These are phyloP conservation scores for Serinus canaria DNA, from an alignment of 2,113 vertebrate genomes.

Conservation along the genomic window DNA sequence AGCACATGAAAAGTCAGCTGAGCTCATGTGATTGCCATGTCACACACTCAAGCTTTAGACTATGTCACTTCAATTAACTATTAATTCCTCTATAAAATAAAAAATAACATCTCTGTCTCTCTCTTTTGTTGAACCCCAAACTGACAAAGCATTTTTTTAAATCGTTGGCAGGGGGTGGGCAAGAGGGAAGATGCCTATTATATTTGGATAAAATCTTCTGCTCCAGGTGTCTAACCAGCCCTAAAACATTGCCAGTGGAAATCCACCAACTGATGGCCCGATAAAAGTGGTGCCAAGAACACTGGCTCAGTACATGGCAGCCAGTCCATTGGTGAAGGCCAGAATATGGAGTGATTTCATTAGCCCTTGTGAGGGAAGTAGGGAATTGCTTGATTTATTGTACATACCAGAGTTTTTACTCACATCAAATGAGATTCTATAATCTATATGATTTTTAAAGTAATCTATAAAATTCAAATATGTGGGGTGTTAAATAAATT, in stretches of 20 bases:
- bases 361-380: not conserved
- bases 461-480: not conserved
- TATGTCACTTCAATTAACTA: not conserved
- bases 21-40: not conserved
- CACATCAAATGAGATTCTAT: not conserved
- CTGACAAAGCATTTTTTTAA: not conserved
- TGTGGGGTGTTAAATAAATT: not conserved
- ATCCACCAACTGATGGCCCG: not conserved
- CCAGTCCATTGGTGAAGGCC: not conserved
- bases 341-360: not conserved
- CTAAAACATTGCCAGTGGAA: not conserved
- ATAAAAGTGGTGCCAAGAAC: not conserved
- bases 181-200: not conserved
- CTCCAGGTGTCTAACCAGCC: not conserved
- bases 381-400: not conserved
- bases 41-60: not conserved
- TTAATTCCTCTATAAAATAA: not conserved
- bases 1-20: not conserved
- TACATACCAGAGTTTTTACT: not conserved
- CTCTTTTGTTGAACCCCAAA: not conserved
- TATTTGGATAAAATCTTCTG: not conserved
- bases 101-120: not conserved
- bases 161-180: accelerated
- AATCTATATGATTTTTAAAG: not conserved
- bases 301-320: not conserved